Evolutionary conservation across 2,113 vertebrate species (phyloP).

Genomic region (Seriola quinqueradiata): DNA sequence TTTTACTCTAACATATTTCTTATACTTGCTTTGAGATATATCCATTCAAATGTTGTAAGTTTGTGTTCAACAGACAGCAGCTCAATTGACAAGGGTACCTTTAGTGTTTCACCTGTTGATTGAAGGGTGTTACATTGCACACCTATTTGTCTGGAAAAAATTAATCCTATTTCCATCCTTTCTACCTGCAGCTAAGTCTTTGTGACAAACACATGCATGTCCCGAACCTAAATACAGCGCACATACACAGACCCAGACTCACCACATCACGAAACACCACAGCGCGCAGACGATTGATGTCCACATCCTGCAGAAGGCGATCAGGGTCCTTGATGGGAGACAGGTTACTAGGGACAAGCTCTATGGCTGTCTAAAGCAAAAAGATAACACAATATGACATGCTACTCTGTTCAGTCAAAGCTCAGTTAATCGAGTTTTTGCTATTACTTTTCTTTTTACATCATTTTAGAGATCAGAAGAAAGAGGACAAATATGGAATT

Average conservation of each 20-base stretch:
- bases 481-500: not conserved
- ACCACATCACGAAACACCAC: conserved; percentile 98
- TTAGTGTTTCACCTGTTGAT: conserved; percentile 11
- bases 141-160: not conserved
- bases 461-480: not conserved
- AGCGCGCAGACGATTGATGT: conserved; percentile 95
- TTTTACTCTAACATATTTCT: not conserved
- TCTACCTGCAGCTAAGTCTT: conserved; percentile 15
- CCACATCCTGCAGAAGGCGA: conserved; percentile 96
- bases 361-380: conserved; percentile 87
- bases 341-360: conserved; percentile 90
- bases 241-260: conserved; percentile 64
- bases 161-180: conserved; percentile 1
- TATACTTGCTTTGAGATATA: not conserved
- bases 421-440: not conserved
- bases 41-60: not conserved
- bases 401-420: conserved; percentile 17
- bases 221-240: not conserved
- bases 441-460: not conserved
- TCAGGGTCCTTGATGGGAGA: conserved; percentile 96
- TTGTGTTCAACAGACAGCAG: conserved; percentile 1
- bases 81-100: not conserved
- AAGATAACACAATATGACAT: conserved; percentile 54
- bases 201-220: conserved; percentile 19
- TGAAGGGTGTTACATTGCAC: conserved; percentile 3